Evolutionary conservation across 92 coral and sea anemone genomes (phyloP).

Genomic region (Blastomussa wellsi): DNA sequence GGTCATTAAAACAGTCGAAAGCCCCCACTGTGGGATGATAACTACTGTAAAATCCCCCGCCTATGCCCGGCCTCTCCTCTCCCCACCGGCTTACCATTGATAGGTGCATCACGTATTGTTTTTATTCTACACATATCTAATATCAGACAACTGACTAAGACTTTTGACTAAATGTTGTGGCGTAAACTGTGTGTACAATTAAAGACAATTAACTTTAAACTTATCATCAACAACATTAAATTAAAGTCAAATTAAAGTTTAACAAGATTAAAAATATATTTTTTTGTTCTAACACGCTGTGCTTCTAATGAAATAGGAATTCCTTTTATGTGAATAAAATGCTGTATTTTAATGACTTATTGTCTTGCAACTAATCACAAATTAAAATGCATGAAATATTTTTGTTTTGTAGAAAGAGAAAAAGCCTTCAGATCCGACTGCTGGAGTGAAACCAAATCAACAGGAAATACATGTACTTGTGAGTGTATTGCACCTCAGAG

Average conservation of each 20-base stretch:
- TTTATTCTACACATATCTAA: too few species aligned
- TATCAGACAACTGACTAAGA: too few species aligned
- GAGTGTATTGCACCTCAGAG: background rate
- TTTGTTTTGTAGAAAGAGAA: constrained; percentile 35
- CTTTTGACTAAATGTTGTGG: too few species aligned
- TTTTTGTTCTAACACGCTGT: background rate
- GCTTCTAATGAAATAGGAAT: background rate
- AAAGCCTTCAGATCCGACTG: constrained; percentile 42
- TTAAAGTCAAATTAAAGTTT: background rate
- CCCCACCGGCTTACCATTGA: too few species aligned
- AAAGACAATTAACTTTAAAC: too few species aligned
- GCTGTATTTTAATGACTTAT: background rate
- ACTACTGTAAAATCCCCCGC: too few species aligned
- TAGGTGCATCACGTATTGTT: too few species aligned
- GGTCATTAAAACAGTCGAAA: too few species aligned
- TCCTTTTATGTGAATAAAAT: background rate
- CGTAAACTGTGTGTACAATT: too few species aligned
- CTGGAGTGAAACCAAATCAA: constrained; percentile 28
- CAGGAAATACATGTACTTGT: constrained; percentile 39
- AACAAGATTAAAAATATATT: background rate
- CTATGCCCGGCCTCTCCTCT: too few species aligned
- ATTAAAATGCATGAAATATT: background rate
- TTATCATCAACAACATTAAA: background rate
- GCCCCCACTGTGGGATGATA: too few species aligned
- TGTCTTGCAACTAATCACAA: background rate